Evolutionary conservation across 1,140 invertebrate species (phyloP).

Genomic region (Apis mellifera): Amel_HAv3.1 CM009937.2:11598501-11599000

Average conservation of each 20-base stretch:
- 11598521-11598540: conserved; percentile 50
- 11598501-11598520: conserved; percentile 62
- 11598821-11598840: neutral
- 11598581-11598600: conserved; percentile 31
- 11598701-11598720: neutral
- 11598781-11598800: neutral
- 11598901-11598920: too few relatives aligned
- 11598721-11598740: neutral
- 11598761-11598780: neutral
- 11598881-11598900: too few relatives aligned
- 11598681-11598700: neutral
- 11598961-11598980: too few relatives aligned
- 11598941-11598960: too few relatives aligned
- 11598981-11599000: too few relatives aligned
- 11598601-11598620: conserved; percentile 41
- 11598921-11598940: too few relatives aligned
- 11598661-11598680: conserved; percentile 20
- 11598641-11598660: neutral
- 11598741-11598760: neutral
- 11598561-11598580: conserved; percentile 39
- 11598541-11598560: conserved; percentile 61
- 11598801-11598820: neutral
- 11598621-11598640: neutral
- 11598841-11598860: neutral
- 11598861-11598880: neutral